Conservation (phyloP, 2,888 invertebrate species). For the Conomelus anceps region DNA sequence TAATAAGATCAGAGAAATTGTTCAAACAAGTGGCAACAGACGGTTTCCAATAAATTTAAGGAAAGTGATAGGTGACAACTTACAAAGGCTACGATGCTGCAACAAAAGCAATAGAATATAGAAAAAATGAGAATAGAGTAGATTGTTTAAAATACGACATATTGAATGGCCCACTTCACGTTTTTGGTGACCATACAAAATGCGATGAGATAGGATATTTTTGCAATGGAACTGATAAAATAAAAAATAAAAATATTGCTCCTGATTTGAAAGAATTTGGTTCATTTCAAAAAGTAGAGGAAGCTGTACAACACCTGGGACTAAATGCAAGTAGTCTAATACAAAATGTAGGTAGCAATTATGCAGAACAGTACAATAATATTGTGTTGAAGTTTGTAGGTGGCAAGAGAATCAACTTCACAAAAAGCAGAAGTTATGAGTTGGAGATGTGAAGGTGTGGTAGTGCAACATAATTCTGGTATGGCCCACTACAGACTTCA, state of each 20-base stretch:
- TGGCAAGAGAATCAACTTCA: slow-evolving; percentile 17
- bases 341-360: slow-evolving; percentile 17
- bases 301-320: background rate
- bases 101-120: slow-evolving; percentile 6
- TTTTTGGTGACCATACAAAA: slow-evolving; percentile 1
- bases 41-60: background rate
- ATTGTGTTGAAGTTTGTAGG: slow-evolving; percentile 13
- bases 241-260: background rate
- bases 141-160: background rate
- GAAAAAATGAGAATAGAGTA: background rate
- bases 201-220: slow-evolving; percentile 2
- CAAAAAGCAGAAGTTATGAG: background rate
- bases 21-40: background rate
- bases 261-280: slow-evolving; percentile 5
- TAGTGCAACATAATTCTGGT: slow-evolving; percentile 4
- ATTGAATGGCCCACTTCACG: slow-evolving; percentile 8
- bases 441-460: slow-evolving; percentile 12
- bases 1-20: slow-evolving; percentile 9
- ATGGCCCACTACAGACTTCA: slow-evolving; percentile 7
- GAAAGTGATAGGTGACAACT: background rate
- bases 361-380: slow-evolving; percentile 15
- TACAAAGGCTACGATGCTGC: background rate
- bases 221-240: background rate
- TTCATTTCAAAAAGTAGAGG: background rate
- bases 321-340: background rate